phyloP scores from a whole-genome alignment of 1,140 invertebrate species.

The Hylyphantes graminicola region DNA sequence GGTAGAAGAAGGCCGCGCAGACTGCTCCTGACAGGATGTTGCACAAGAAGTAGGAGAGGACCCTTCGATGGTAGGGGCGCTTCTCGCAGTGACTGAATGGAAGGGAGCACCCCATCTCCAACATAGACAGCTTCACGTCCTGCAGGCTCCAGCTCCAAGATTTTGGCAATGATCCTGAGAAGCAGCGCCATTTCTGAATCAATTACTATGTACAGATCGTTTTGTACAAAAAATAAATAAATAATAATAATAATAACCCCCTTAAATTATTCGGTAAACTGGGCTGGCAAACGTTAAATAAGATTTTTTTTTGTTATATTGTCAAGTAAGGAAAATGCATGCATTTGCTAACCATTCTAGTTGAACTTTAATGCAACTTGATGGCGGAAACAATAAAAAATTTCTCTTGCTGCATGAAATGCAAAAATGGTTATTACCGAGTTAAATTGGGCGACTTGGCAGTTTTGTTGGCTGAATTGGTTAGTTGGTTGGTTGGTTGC shows the following conservation, averaged over 20 bases:
- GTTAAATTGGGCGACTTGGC: too few species aligned
- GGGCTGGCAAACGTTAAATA: not conserved
- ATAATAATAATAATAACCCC: not conserved
- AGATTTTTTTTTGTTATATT: not conserved
- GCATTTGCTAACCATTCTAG: too few species aligned
- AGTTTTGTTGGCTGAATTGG: too few species aligned
- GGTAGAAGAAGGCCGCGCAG: not conserved
- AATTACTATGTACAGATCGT: not conserved
- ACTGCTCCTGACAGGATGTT: not conserved
- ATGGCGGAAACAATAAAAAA: too few species aligned
- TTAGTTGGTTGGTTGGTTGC: too few species aligned
- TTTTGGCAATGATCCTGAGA: not conserved
- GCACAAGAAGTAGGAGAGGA: not conserved
- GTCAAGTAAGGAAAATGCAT: too few species aligned
- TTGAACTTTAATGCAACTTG: too few species aligned
- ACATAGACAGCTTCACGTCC: not conserved
- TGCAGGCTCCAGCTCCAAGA: not conserved
- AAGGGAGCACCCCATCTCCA: not conserved
- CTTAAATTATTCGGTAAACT: not conserved
- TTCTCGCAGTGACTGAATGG: slow-evolving; percentile 4
- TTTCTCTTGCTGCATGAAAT: too few species aligned
- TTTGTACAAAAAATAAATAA: not conserved
- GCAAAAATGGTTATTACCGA: too few species aligned
- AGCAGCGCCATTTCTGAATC: not conserved
- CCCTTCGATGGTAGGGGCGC: slow-evolving; percentile 1